A percentile compares a stretch with the other conserved stretches of the same genome.
These are phyloP conservation scores for Sebastes matsubarae DNA, from an alignment of 2,797 vertebrate species.

Conservation along the genomic window DNA sequence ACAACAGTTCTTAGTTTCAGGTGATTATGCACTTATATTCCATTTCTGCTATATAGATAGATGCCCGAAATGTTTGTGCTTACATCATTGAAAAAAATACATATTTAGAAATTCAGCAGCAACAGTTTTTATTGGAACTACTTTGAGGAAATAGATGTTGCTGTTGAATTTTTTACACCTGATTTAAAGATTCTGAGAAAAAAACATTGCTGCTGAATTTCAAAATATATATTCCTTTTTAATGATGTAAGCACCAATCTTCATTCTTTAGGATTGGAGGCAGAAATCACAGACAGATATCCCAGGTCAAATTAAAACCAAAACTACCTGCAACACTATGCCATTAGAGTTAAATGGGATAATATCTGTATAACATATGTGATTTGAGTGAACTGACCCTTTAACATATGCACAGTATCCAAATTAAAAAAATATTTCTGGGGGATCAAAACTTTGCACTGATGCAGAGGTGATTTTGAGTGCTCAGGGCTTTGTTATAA, in stretches of 20 bases:
- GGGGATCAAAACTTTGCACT: background rate
- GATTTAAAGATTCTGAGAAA: background rate
- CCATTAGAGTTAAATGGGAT: background rate
- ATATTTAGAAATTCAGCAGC: too few species aligned
- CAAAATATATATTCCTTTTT: background rate
- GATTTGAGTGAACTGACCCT: background rate
- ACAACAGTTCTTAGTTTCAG: too few species aligned
- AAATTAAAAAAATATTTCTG: background rate
- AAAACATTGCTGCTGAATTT: background rate
- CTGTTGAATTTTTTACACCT: too few species aligned
- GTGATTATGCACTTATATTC: too few species aligned
- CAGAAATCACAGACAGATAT: background rate
- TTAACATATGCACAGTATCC: background rate
- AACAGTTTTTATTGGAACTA: too few species aligned
- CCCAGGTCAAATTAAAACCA: background rate
- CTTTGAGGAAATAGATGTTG: too few species aligned
- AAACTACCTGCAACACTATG: background rate
- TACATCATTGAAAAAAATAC: too few species aligned
- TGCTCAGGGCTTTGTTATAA: background rate
- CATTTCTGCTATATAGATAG: too few species aligned
- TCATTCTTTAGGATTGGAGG: background rate
- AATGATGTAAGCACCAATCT: background rate
- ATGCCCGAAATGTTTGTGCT: too few species aligned
- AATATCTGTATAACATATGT: background rate
- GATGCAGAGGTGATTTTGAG: background rate